Evolutionary conservation across 2,113 vertebrate species (phyloP).

Genomic region (Camelus bactrianus): DNA sequence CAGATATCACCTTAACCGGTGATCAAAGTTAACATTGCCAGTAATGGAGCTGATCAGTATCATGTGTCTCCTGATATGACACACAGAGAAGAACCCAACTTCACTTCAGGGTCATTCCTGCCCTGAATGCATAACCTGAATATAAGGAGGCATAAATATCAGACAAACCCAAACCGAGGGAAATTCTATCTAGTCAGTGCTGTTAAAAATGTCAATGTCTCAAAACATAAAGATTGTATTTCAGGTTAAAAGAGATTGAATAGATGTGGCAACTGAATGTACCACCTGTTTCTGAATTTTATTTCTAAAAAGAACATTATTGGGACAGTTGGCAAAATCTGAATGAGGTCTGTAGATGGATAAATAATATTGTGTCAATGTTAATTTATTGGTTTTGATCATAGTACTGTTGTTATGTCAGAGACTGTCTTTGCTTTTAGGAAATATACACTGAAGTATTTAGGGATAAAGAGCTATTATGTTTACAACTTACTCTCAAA

Average conservation of each 20-base stretch:
- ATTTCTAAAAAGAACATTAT: background rate
- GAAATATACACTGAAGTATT: slow-evolving; percentile 8
- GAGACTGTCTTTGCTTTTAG: slow-evolving; percentile 7
- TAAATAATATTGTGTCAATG: background rate
- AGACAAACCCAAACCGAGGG: background rate
- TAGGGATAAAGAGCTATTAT: background rate
- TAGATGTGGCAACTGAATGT: background rate
- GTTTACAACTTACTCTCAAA: background rate
- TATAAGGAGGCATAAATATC: background rate
- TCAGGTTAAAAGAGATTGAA: background rate
- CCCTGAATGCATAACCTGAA: background rate
- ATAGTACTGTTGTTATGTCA: background rate
- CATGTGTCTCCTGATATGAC: background rate
- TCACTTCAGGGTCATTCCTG: background rate
- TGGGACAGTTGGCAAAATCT: background rate
- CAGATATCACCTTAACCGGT: background rate
- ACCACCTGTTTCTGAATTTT: background rate
- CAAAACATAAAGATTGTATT: slow-evolving; percentile 24
- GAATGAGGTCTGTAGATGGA: background rate
- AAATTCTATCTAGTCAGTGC: background rate
- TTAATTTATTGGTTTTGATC: slow-evolving; percentile 3
- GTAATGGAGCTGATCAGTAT: background rate
- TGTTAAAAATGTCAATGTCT: background rate
- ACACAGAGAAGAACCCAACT: background rate
- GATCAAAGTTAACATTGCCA: background rate